Conservation (phyloP, 2,888 invertebrate genomes). For the Eupithecia exiguata region DNA sequence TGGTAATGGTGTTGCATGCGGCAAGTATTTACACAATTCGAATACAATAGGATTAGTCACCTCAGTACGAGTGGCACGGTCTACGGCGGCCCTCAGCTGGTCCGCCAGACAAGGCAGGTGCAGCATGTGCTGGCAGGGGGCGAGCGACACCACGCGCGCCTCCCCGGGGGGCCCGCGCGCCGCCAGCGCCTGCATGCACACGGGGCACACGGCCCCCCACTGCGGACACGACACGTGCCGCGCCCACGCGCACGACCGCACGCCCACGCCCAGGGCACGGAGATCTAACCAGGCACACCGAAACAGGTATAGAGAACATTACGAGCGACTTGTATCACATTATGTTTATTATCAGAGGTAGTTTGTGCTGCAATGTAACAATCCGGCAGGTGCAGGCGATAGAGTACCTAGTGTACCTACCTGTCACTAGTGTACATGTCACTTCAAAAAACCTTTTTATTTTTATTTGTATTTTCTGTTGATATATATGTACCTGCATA, state of each 20-base stretch:
- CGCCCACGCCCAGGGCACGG: conserved; percentile 1
- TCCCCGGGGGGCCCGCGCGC: conserved; percentile 4
- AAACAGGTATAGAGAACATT: too few species aligned
- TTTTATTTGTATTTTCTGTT: too few species aligned
- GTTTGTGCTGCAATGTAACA: too few species aligned
- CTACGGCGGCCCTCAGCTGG: conserved; percentile 76
- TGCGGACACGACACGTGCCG: conserved; percentile 77
- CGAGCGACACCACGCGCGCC: conserved; percentile 80
- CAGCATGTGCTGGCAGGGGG: conserved; percentile 90
- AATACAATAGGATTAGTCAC: background rate
- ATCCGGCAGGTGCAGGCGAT: too few species aligned
- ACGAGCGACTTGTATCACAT: too few species aligned
- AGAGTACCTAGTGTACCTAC: too few species aligned
- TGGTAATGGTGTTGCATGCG: too few species aligned
- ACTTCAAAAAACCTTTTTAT: too few species aligned
- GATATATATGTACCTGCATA: too few species aligned
- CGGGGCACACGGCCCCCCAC: conserved; percentile 88
- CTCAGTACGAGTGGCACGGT: background rate
- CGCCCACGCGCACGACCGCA: conserved; percentile 37
- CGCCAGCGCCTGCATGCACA: conserved; percentile 88
- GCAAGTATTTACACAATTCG: too few species aligned
- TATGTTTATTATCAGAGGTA: too few species aligned
- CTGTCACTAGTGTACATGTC: too few species aligned
- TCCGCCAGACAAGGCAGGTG: conserved; percentile 91
- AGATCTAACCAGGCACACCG: conserved; percentile 7